These are phyloP conservation scores for Aphelinus certus DNA, from an alignment of 1,140 invertebrate species.

Conservation along the genomic window DNA sequence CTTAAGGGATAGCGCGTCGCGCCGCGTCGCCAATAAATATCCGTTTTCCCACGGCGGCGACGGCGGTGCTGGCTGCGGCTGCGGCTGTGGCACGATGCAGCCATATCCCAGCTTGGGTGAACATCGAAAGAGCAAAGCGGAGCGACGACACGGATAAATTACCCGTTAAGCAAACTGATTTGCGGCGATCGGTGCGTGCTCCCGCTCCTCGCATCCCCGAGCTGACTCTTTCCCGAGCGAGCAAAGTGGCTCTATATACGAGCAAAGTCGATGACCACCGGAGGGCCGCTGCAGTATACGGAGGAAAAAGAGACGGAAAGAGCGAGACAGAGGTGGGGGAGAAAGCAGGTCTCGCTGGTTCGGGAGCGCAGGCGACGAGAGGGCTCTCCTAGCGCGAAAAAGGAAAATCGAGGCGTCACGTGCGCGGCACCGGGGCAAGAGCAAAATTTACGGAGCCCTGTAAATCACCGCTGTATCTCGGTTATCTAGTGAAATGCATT, in stretches of 20 bases:
- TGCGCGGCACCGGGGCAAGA: background rate
- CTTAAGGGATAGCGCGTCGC: constrained; percentile 5
- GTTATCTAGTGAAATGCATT: background rate
- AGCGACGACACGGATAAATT: constrained; percentile 26
- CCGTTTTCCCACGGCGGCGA: constrained; percentile 8
- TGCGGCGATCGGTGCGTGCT: constrained; percentile 14
- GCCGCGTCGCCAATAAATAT: constrained; percentile 26
- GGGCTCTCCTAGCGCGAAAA: too few relatives aligned
- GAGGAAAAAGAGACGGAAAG: background rate
- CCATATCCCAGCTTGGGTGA: background rate
- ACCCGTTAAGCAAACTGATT: constrained; percentile 31
- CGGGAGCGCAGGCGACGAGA: background rate
- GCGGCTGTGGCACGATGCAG: too few relatives aligned
- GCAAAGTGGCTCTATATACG: background rate
- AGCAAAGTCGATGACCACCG: constrained; percentile 8
- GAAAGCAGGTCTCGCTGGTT: background rate
- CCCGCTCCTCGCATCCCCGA: constrained; percentile 1
- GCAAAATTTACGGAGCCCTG: constrained; percentile 6
- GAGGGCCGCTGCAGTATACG: too few relatives aligned
- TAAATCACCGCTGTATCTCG: constrained; percentile 5
- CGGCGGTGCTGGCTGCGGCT: too few relatives aligned
- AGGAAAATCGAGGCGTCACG: too few relatives aligned
- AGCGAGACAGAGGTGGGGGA: background rate
- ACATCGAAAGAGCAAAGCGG: background rate
- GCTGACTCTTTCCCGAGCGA: background rate